Percentiles rank a stretch among this genome's conserved stretches.
Conservation (phyloP, 2,888 invertebrate species). For the Tipula vernalis region DNA sequence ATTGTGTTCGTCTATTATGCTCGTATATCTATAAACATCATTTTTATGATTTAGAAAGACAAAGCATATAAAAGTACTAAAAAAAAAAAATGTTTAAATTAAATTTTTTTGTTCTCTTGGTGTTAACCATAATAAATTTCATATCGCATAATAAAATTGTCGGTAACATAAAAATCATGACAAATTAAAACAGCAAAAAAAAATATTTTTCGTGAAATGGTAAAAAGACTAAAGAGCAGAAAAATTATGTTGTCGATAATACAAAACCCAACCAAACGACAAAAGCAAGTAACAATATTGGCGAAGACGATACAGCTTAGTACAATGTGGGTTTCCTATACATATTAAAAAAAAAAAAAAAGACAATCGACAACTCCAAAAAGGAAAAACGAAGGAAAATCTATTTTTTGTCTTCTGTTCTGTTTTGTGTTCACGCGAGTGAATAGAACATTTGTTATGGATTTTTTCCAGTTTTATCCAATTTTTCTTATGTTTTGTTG, state of each 20-base stretch:
- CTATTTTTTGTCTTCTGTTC: background rate
- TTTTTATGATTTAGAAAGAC: background rate
- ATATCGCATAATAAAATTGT: background rate
- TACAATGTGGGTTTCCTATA: background rate
- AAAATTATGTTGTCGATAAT: background rate
- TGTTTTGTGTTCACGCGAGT: background rate
- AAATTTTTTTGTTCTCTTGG: background rate
- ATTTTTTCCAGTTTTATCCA: background rate
- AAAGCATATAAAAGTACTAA: background rate
- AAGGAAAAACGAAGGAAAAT: background rate
- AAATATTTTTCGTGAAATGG: background rate
- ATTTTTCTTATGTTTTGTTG: background rate
- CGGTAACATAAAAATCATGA: background rate
- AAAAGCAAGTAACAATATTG: background rate
- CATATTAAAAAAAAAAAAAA: background rate
- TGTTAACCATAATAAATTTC: constrained; percentile 4
- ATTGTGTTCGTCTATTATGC: background rate
- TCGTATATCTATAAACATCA: background rate
- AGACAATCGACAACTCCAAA: background rate
- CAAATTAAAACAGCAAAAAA: background rate
- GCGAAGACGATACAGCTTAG: background rate
- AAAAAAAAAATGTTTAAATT: background rate
- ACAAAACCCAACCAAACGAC: background rate
- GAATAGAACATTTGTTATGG: background rate
- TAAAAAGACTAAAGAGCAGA: background rate